A percentile compares a stretch with the other conserved stretches of the same genome.
Evolutionary conservation across 2,113 vertebrate species (phyloP).

Genomic region (Agapornis roseicollis): DNA sequence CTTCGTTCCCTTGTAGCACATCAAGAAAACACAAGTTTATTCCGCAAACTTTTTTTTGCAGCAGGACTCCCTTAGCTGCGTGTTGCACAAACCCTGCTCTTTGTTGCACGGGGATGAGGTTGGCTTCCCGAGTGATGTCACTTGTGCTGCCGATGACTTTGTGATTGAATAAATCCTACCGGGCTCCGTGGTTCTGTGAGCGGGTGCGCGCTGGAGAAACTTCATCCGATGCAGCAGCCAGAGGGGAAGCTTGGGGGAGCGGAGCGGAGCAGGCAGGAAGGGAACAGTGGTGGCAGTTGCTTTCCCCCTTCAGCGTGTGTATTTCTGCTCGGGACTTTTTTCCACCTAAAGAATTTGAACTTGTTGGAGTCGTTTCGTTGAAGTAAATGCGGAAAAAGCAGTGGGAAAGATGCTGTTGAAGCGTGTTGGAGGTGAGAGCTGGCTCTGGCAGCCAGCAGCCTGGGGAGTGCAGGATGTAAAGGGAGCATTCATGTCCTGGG

Average conservation of each 20-base stretch:
- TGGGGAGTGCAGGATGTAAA: neutral
- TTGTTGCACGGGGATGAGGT: slow-evolving; percentile 39
- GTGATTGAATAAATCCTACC: slow-evolving; percentile 13
- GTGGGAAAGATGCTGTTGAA: neutral
- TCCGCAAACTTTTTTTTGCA: slow-evolving; percentile 21
- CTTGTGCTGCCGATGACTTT: slow-evolving; percentile 30
- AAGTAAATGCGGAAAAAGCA: neutral
- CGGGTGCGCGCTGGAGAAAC: neutral
- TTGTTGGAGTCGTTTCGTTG: neutral
- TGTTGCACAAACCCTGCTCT: neutral
- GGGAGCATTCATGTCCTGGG: neutral
- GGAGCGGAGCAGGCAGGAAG: neutral
- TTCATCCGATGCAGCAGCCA: neutral
- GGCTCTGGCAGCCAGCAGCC: neutral
- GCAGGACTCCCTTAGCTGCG: neutral
- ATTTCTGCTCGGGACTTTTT: neutral
- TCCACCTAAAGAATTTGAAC: neutral
- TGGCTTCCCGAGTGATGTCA: slow-evolving; percentile 51
- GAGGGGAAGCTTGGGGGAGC: neutral
- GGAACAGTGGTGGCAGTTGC: neutral
- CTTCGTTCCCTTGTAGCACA: fast-evolving
- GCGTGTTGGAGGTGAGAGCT: neutral
- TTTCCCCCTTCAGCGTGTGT: neutral
- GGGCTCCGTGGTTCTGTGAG: neutral
- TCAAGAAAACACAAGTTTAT: neutral